phyloP scores from a whole-genome alignment of 2,888 invertebrate species.

The Dryocosmus kuriphilus region DNA sequence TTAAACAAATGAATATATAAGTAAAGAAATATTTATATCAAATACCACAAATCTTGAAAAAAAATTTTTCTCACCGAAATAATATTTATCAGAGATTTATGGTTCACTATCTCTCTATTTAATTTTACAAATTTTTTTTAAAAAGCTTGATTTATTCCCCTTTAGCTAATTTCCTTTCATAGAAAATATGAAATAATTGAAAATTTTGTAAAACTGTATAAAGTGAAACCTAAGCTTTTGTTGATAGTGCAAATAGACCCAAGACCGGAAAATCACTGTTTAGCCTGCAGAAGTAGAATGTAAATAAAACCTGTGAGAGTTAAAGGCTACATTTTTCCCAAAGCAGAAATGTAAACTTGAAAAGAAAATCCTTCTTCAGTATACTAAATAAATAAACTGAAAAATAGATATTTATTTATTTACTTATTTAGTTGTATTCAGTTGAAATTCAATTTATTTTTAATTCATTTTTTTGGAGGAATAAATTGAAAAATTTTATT shows the following conservation, averaged over 20 bases:
- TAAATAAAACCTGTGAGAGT: constrained; percentile 6
- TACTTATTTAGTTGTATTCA: no score
- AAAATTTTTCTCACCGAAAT: no score
- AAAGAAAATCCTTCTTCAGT: not conserved
- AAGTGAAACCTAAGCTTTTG: not conserved
- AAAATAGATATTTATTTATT: not conserved
- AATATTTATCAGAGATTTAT: no score
- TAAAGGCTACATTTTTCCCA: constrained; percentile 3
- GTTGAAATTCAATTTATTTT: no score
- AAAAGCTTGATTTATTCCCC: not conserved
- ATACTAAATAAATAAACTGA: not conserved
- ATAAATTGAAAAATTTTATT: no score
- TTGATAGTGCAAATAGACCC: not conserved
- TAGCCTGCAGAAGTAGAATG: not conserved
- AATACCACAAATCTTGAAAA: no score
- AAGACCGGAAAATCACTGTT: not conserved
- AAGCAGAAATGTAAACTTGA: not conserved
- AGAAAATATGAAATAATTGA: not conserved
- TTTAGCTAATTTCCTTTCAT: not conserved
- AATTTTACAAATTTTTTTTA: no score
- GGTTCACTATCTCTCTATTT: not conserved
- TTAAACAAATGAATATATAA: no score
- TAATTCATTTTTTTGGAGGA: no score
- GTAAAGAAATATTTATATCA: no score
- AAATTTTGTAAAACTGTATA: not conserved